These are phyloP conservation scores for Tinamus guttatus DNA, from an alignment of 2,113 vertebrate genomes.

Conservation along the genomic window DNA sequence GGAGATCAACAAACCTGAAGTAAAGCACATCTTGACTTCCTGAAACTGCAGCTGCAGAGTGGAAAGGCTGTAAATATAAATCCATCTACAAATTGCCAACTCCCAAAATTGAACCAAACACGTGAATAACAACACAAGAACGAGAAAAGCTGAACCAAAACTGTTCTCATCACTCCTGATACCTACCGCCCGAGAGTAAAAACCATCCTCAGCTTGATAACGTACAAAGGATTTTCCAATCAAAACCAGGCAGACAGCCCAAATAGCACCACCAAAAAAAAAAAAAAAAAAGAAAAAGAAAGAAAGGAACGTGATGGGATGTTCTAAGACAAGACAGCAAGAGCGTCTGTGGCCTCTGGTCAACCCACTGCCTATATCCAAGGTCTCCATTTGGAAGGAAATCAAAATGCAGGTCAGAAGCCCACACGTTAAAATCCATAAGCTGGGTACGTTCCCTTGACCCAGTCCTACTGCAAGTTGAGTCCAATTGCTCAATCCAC, in stretches of 20 bases:
- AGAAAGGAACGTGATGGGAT: background rate
- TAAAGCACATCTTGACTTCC: background rate
- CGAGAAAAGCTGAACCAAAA: background rate
- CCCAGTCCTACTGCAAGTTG: background rate
- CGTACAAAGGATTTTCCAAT: background rate
- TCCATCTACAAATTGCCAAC: background rate
- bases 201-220: constrained; percentile 6
- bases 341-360: background rate
- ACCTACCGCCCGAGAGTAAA: background rate
- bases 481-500: background rate
- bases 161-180: background rate
- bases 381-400: background rate
- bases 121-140: background rate
- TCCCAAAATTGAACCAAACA: background rate
- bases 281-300: too few relatives aligned
- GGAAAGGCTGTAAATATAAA: background rate
- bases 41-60: background rate
- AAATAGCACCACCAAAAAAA: constrained; percentile 14
- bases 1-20: background rate
- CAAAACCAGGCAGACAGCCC: constrained; percentile 38
- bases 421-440: background rate
- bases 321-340: background rate
- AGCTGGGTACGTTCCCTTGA: background rate
- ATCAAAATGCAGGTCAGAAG: background rate
- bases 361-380: background rate